These are phyloP conservation scores for Branchinecta sandiegonensis DNA, from an alignment of 2,888 invertebrate species.

Conservation along the genomic window DNA sequence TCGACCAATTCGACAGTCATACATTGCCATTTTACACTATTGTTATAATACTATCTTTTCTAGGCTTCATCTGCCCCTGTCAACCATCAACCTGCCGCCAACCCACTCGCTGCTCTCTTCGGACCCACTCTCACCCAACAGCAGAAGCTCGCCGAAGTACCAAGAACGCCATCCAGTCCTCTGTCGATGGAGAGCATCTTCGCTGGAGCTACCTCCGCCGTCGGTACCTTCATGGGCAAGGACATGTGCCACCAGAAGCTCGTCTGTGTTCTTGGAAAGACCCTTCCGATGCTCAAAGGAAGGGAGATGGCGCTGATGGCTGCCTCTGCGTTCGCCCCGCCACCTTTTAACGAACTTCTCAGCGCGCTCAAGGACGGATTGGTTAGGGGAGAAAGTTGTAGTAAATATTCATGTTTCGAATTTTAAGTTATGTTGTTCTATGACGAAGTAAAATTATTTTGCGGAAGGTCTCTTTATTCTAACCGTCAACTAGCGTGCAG, in stretches of 20 bases:
- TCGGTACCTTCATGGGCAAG: constrained; percentile 6
- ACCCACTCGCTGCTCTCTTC: no score
- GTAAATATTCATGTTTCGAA: constrained; percentile 6
- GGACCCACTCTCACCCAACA: no score
- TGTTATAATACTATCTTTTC: no score
- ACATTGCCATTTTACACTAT: no score
- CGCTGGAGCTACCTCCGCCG: background rate
- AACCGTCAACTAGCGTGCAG: no score
- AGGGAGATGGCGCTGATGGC: background rate
- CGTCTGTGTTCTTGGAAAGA: constrained; percentile 1
- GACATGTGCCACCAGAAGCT: constrained; percentile 9
- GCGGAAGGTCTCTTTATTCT: no score
- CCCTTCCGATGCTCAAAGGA: background rate
- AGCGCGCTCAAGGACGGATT: background rate
- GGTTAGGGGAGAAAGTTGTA: background rate
- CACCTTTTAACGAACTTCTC: background rate
- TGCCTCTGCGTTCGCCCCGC: background rate
- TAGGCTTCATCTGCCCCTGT: no score
- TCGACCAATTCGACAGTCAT: no score
- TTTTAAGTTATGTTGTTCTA: background rate
- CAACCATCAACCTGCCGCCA: no score
- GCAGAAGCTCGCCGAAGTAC: no score
- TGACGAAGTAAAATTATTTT: no score
- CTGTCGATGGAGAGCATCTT: background rate
- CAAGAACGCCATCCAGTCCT: no score